Evolutionary conservation across 2,797 vertebrate genomes (phyloP).

Genomic region (Brachymystax lenok): DNA sequence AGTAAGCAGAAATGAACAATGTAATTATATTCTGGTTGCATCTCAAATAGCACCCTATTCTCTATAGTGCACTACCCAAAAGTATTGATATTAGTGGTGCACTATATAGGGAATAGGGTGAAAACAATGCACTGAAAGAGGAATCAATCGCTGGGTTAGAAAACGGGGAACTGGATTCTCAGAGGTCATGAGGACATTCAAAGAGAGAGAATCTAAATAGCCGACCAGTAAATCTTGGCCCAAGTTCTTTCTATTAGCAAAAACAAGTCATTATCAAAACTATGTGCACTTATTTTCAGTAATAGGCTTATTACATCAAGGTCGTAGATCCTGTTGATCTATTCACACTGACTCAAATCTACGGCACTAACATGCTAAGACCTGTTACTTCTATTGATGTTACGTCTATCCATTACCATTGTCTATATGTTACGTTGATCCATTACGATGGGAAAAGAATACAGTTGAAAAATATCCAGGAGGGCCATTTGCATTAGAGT

Average conservation of each 20-base stretch:
- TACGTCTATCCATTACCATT: no score
- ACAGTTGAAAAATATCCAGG: slow-evolving; percentile 24
- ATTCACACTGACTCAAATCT: background rate
- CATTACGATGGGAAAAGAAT: background rate
- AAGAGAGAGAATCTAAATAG: slow-evolving; percentile 18
- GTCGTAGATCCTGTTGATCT: background rate
- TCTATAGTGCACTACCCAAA: background rate
- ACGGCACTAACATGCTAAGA: no score
- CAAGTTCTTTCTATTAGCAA: background rate
- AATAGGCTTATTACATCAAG: background rate
- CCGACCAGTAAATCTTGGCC: background rate
- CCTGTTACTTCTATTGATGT: no score
- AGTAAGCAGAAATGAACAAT: slow-evolving; percentile 4
- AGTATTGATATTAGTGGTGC: background rate
- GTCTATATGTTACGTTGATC: no score
- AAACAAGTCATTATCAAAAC: slow-evolving; percentile 19
- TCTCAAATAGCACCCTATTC: background rate
- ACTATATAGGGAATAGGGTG: background rate
- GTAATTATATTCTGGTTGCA: no score
- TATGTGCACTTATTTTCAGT: slow-evolving; percentile 6
- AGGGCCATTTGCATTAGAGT: slow-evolving; percentile 22
- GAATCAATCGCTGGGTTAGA: background rate
- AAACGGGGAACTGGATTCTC: background rate
- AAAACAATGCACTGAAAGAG: background rate
- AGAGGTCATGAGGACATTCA: slow-evolving; percentile 26